These are phyloP conservation scores for Acropora yongei DNA, from an alignment of 64 coral and sea anemone species.

Conservation along the genomic window DNA sequence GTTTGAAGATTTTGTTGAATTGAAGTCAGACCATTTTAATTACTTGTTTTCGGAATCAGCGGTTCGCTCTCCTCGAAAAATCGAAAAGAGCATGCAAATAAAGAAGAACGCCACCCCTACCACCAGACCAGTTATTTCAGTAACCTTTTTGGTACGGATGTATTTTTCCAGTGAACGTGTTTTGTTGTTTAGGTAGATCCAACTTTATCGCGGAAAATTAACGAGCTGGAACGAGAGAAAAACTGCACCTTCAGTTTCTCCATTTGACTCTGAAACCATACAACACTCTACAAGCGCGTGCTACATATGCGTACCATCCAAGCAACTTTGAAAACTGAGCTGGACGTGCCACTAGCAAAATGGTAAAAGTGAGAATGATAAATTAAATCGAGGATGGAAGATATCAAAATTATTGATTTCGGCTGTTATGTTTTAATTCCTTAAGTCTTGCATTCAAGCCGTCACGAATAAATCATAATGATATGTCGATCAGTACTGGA, in stretches of 20 bases:
- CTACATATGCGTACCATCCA: neutral
- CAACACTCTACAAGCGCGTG: neutral
- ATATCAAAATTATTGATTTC: constrained; percentile 1
- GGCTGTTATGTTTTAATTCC: neutral
- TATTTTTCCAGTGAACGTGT: too few relatives aligned
- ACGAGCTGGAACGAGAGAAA: too few relatives aligned
- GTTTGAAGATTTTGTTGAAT: too few relatives aligned
- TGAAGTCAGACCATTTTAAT: too few relatives aligned
- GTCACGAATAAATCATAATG: neutral
- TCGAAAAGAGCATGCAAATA: too few relatives aligned
- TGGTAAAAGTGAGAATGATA: neutral
- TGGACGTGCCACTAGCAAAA: neutral
- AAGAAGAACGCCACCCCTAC: too few relatives aligned
- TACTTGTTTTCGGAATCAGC: too few relatives aligned
- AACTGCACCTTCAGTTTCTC: neutral
- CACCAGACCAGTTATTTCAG: too few relatives aligned
- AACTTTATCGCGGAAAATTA: too few relatives aligned
- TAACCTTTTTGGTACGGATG: too few relatives aligned
- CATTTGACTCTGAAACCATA: neutral
- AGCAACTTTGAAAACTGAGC: neutral
- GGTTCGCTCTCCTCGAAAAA: too few relatives aligned
- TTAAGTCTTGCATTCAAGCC: neutral
- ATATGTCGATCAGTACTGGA: neutral
- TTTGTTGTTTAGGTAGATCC: too few relatives aligned
- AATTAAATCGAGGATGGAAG: constrained; percentile 1